Evolutionary conservation across 1,140 invertebrate species (phyloP).

Genomic region (Habropoda laboriosa): DNA sequence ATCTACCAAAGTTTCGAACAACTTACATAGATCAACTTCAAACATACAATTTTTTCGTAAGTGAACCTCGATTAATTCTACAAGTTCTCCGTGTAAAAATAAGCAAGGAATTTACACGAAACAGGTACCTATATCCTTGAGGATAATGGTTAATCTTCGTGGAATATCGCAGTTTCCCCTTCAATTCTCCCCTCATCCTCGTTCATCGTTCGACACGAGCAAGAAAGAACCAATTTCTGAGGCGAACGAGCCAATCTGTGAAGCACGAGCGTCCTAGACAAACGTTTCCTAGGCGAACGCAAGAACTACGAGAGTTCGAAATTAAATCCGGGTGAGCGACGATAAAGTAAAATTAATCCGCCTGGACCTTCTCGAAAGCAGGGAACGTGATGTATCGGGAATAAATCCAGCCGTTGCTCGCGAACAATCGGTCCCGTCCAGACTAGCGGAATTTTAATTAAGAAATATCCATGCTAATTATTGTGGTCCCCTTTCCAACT

Average conservation of each 20-base stretch:
- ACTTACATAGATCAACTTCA: no score
- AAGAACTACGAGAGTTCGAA: constrained; percentile 27
- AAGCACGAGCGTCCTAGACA: neutral
- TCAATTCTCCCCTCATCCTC: neutral
- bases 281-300: constrained; percentile 9
- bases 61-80: no score
- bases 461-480: constrained; percentile 51
- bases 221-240: constrained; percentile 25
- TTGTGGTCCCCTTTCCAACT: constrained; percentile 25
- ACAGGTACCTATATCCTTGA: no score
- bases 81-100: no score
- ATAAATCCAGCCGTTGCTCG: constrained; percentile 2
- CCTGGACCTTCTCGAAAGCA: neutral
- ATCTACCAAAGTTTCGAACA: no score
- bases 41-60: no score
- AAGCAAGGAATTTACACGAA: neutral
- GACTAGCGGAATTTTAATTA: constrained; percentile 60
- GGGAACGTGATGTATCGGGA: neutral
- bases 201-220: neutral
- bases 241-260: constrained; percentile 25
- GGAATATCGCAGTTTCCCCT: neutral
- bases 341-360: constrained; percentile 34
- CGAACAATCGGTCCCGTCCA: constrained; percentile 37
- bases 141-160: neutral
- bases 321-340: constrained; percentile 38